These are phyloP conservation scores for Drosophila siamana DNA, from an alignment of 2,888 invertebrate species.

Conservation along the genomic window DNA sequence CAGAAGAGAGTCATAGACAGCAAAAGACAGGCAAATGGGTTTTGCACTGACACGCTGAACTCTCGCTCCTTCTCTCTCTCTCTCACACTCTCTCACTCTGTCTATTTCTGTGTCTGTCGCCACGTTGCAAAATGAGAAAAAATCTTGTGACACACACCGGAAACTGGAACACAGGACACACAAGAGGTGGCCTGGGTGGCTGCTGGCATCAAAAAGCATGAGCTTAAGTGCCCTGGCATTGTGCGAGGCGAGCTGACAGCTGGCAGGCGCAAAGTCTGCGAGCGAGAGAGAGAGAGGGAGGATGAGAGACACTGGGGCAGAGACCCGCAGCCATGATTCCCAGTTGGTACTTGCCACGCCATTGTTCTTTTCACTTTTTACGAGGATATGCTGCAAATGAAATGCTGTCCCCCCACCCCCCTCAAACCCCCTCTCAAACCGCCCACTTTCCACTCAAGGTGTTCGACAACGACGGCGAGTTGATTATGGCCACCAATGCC, in stretches of 20 bases:
- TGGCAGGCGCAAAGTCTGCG: conserved; percentile 64
- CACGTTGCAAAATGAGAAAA: conserved; percentile 68
- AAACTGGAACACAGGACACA: conserved; percentile 70
- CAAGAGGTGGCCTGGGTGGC: conserved; percentile 4
- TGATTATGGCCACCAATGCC: conserved; percentile 72
- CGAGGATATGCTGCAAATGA: conserved; percentile 67
- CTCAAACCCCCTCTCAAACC: neutral
- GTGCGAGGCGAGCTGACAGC: conserved; percentile 66
- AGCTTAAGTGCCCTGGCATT: conserved; percentile 77
- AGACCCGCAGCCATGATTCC: conserved; percentile 48
- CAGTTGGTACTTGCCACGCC: conserved; percentile 59
- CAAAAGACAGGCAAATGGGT: conserved; percentile 68
- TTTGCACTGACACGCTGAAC: conserved; percentile 78
- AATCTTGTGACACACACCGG: conserved; percentile 75
- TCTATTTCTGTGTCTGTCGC: neutral
- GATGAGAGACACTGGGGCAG: conserved; percentile 5
- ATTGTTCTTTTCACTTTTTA: conserved; percentile 80
- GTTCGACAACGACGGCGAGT: conserved; percentile 59
- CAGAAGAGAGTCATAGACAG: conserved; percentile 8
- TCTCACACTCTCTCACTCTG: conserved; percentile 40
- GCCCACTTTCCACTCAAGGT: conserved; percentile 52
- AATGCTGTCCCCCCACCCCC: conserved; percentile 41
- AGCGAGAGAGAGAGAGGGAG: no score
- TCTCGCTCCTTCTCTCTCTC: conserved; percentile 28
- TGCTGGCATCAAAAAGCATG: conserved; percentile 72